Evolutionary conservation across 2,888 invertebrate genomes (phyloP), one percentile per base, ranked within the genome.

Genomic region (Rhingia campestris): DNA sequence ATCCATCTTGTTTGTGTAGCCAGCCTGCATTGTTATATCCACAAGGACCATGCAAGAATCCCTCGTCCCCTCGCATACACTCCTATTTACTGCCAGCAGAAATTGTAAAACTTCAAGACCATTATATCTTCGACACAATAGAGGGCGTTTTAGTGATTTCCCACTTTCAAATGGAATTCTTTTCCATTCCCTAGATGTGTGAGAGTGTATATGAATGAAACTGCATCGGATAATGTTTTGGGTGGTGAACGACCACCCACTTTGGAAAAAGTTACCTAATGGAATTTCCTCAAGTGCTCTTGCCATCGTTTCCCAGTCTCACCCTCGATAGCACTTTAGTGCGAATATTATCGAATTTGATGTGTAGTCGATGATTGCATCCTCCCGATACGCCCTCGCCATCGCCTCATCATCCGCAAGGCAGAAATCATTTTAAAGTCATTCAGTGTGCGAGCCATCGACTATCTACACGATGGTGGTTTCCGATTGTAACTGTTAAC

Each of bases 281-380:
- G 81, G 85, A 85, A 76, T 85, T 72, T 81, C 61, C 51, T 75
- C 75, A 39, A 85, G 66, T 76, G 75, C 53, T 74, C 32, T 49
- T 30, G 49, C 41, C 7, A 14, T 45, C 70, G 39, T 39, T 14
- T 4, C 12, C 6, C 69, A 7, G 22, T 30, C 10, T 3, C 49
- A 7, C 9, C 35, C 56, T 43, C 35, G 45, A 69, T 53, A 69
- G 49, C 73, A 82, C 73, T 85, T 81, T 72, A 85, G 70, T 80
- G 70, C 61, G 69, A 80, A 75, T 75, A 80, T 75, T 85, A 80
- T 85, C 70, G 75, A 85, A 75, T 75, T 80, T 85, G 70, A 66
- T 80, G 84, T 75, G 64, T 69, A 80, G 51, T 82, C 73, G 76
- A 81, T 72, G 81, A 33, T 22, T 56, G 61, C 43, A 56, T 69